Percentiles rank a stretch among this genome's conserved stretches.
Conservation (phyloP, 1,140 invertebrate genomes). For the Episyrphus balteatus region DNA sequence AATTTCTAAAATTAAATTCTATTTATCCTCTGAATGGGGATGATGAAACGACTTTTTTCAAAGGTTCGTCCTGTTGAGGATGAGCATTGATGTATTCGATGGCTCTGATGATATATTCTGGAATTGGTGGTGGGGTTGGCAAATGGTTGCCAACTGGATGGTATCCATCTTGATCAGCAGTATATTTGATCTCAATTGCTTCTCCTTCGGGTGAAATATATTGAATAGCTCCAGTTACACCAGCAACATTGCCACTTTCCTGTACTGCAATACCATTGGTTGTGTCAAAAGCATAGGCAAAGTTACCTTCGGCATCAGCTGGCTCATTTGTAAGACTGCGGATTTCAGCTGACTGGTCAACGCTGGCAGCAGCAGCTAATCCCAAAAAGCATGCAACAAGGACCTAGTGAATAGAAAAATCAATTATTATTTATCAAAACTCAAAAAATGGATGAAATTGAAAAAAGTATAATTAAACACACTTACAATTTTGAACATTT, state of each 20-base stretch:
- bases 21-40: too few species aligned
- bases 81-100: constrained; percentile 46
- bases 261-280: constrained; percentile 47
- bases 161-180: constrained; percentile 69
- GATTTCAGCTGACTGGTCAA: too few species aligned
- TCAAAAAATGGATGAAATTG: background rate
- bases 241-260: constrained; percentile 38
- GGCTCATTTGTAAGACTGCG: constrained; percentile 15
- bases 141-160: constrained; percentile 58
- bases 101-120: constrained; percentile 48
- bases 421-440: background rate
- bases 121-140: constrained; percentile 69
- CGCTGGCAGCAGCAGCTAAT: constrained; percentile 5
- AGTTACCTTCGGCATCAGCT: constrained; percentile 43
- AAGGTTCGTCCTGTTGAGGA: constrained; percentile 14
- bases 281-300: constrained; percentile 40
- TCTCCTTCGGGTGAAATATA: constrained; percentile 37
- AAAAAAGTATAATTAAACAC: background rate
- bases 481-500: constrained; percentile 11
- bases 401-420: background rate
- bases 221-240: constrained; percentile 16
- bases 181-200: constrained; percentile 46
- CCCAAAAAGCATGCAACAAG: constrained; percentile 7
- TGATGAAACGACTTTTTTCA: too few species aligned
- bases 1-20: too few species aligned